Percentiles rank a stretch among this genome's conserved stretches.
phyloP scores from a whole-genome alignment of 2,888 invertebrate genomes.

The Dione juno region DNA sequence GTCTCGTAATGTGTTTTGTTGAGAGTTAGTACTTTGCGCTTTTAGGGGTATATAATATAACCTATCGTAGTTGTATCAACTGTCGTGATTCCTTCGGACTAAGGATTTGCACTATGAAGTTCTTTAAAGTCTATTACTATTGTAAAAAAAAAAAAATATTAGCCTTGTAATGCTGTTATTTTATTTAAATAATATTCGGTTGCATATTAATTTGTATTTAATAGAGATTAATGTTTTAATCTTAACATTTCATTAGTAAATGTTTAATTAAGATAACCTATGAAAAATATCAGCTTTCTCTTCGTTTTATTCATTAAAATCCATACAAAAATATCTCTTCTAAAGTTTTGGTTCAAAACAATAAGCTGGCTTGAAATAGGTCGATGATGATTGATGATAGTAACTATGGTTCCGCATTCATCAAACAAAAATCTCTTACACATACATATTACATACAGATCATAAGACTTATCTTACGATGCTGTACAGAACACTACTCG shows the following conservation, averaged over 20 bases:
- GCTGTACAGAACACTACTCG: background rate
- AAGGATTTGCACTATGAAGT: slow-evolving; percentile 24
- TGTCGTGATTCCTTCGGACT: slow-evolving; percentile 30
- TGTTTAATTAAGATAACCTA: background rate
- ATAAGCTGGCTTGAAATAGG: slow-evolving; percentile 13
- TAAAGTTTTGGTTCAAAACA: background rate
- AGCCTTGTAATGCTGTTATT: background rate
- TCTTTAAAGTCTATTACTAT: slow-evolving; percentile 18
- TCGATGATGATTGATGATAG: slow-evolving; percentile 33
- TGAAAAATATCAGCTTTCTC: background rate
- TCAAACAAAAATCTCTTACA: slow-evolving; percentile 25
- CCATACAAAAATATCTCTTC: slow-evolving; percentile 1
- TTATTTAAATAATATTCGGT: slow-evolving; percentile 8
- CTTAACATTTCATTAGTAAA: background rate
- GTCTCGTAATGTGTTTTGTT: slow-evolving; percentile 50
- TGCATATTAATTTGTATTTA: too few relatives aligned
- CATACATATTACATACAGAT: slow-evolving; percentile 7
- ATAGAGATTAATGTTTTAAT: too few relatives aligned
- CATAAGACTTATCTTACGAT: slow-evolving; percentile 27
- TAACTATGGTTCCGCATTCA: slow-evolving; percentile 16
- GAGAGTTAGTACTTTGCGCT: slow-evolving; percentile 42
- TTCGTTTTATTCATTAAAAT: background rate
- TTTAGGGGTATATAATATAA: slow-evolving; percentile 40
- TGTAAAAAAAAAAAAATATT: background rate
- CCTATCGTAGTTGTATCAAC: background rate